Evolutionary conservation across 1,140 invertebrate genomes (phyloP), one percentile per base, ranked within the genome.

Genomic region (Orussus abietinus): DNA sequence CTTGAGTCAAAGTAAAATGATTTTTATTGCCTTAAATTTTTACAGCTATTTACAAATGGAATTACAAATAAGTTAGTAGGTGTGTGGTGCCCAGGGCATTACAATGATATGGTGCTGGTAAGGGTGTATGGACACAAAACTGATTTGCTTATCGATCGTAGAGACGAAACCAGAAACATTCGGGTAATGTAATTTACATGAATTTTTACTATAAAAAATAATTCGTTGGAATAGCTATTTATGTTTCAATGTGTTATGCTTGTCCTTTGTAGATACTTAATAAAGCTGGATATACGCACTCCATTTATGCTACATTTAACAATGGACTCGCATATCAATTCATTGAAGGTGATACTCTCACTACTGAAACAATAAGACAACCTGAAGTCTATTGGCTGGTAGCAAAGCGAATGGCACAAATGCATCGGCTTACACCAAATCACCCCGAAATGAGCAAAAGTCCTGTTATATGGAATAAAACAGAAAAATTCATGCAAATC

Each of bases 241-340:
- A 37, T 36, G 2, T 35, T 15, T 25, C 32, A 25, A 29, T 28
- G n/a, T 41, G 32, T 29, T 11, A 14, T 38, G 35, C 38, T 34
- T 40, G 31, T 49, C 69, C 47, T 49, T 75, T 77, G 47, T 65
- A 88, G 85, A 67, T 84, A 53, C 72, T 95, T 48, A 81, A 86
- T 58, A 77, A 79, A 54, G 77, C 80, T 48, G 88, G 86, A 9
- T 79, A 90, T 48, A 90, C 90, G 48, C 88, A 93, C 38, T 78
- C 82, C 36, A 73, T 98, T 22, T 94, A 92, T 75, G 92, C 90
- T 28, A 84, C 85, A 17, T 98, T 98, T 74, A 80, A 84, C 45
- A 99, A 99, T 78, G 96, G 96, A 14, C 76, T 98, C 45, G 87
- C 84, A 12, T 99, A 98, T 70, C 84, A 93, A 72, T 99, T 85